Evolutionary conservation across 1,140 invertebrate species (phyloP).

Genomic region (Caenorhabditis brenneri): DNA sequence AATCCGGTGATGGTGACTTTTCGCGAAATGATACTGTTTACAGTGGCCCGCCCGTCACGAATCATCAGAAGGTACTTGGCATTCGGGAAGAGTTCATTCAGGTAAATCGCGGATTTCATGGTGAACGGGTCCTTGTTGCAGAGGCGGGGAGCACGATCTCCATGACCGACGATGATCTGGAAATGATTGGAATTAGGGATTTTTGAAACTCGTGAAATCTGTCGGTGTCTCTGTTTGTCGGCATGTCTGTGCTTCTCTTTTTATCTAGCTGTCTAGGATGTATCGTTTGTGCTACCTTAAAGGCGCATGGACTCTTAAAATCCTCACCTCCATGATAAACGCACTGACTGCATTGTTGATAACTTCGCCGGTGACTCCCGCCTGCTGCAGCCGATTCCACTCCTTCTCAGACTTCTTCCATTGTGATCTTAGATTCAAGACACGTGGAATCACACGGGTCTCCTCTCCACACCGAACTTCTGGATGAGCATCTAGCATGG

Average conservation of each 20-base stretch:
- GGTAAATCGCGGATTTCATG: conserved; percentile 87
- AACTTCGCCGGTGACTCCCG: conserved; percentile 88
- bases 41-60: conserved; percentile 89
- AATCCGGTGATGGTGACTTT: conserved; percentile 83
- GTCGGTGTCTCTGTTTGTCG: too few relatives aligned
- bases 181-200: background rate
- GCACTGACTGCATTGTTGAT: conserved; percentile 92
- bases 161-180: conserved; percentile 87
- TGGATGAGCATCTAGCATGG: conserved; percentile 96
- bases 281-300: too few relatives aligned
- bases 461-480: conserved; percentile 95
- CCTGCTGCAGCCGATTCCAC: conserved; percentile 82
- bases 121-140: conserved; percentile 99
- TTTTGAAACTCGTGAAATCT: too few relatives aligned
- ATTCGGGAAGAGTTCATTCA: conserved; percentile 75
- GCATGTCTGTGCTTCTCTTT: too few relatives aligned
- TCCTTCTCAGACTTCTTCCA: conserved; percentile 88
- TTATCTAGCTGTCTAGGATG: too few relatives aligned
- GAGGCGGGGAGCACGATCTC: conserved; percentile 84
- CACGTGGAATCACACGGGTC: conserved; percentile 88
- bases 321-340: conserved; percentile 84
- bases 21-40: conserved; percentile 95
- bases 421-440: conserved; percentile 87
- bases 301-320: background rate
- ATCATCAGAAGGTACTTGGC: conserved; percentile 97